Percentiles rank a stretch among this genome's conserved stretches.
Evolutionary conservation across 2,113 vertebrate genomes (phyloP).

Genomic region (Vanacampus margaritifer): DNA sequence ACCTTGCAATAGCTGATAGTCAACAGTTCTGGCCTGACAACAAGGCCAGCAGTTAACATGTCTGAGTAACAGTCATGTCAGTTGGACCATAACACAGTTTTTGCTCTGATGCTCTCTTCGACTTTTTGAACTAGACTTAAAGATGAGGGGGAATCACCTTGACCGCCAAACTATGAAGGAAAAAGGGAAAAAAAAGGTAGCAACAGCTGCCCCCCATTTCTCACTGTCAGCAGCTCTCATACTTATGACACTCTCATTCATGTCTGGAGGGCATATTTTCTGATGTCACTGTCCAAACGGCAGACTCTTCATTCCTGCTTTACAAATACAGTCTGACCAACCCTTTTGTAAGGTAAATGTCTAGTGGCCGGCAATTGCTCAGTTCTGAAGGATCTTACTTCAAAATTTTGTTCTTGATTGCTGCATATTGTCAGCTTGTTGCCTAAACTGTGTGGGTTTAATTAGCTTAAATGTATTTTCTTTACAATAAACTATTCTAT

Average conservation of each 20-base stretch:
- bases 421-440: too few relatives aligned
- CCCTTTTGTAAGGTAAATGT: constrained; percentile 72
- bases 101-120: constrained; percentile 15
- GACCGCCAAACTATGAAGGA: constrained; percentile 21
- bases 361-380: neutral
- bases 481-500: too few relatives aligned
- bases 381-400: neutral
- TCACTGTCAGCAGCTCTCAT: constrained; percentile 44
- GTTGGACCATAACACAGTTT: constrained; percentile 1
- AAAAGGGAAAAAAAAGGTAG: too few relatives aligned
- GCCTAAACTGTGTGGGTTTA: too few relatives aligned
- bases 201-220: constrained; percentile 35
- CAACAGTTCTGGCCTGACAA: neutral
- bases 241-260: constrained; percentile 48
- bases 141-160: constrained; percentile 40
- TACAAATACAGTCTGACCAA: constrained; percentile 50
- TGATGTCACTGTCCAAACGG: constrained; percentile 48
- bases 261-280: constrained; percentile 53
- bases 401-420: too few relatives aligned
- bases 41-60: neutral
- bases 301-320: constrained; percentile 42
- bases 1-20: neutral
- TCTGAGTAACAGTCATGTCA: neutral
- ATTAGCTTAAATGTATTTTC: too few relatives aligned
- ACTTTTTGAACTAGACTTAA: neutral